These are phyloP conservation scores for Melanotaenia boesemani DNA, from an alignment of 2,797 vertebrate species.

Conservation along the genomic window DNA sequence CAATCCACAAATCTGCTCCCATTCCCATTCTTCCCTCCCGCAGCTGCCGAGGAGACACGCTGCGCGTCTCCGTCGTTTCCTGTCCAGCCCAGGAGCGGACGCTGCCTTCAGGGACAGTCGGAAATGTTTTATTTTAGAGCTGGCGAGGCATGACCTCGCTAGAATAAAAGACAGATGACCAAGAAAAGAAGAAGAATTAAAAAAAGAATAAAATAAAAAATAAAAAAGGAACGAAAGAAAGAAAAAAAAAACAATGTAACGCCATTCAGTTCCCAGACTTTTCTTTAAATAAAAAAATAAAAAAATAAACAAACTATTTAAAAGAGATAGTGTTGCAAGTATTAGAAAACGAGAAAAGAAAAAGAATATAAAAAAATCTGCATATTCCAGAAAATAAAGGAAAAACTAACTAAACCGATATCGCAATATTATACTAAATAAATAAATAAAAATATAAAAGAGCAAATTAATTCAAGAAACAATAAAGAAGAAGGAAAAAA, in stretches of 20 bases:
- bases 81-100: conserved; percentile 78
- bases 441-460: neutral
- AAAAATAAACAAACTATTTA: neutral
- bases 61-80: conserved; percentile 79
- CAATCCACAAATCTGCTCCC: conserved; percentile 33
- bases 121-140: neutral
- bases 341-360: neutral
- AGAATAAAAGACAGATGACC: neutral
- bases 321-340: neutral
- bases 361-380: neutral
- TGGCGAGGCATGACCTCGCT: neutral
- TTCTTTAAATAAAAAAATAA: too few relatives aligned
- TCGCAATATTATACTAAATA: neutral
- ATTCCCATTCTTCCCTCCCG: conserved; percentile 73
- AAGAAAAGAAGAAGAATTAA: neutral
- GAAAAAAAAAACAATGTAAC: neutral
- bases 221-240: neutral
- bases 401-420: neutral
- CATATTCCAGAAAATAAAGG: neutral
- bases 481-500: too few relatives aligned
- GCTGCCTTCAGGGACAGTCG: conserved; percentile 52
- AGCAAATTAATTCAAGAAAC: neutral
- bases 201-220: neutral
- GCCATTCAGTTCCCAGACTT: neutral
- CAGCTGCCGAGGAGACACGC: conserved; percentile 73